Conservation (phyloP, 2,888 invertebrate species). For the Ichneumoninae sp. region DNA sequence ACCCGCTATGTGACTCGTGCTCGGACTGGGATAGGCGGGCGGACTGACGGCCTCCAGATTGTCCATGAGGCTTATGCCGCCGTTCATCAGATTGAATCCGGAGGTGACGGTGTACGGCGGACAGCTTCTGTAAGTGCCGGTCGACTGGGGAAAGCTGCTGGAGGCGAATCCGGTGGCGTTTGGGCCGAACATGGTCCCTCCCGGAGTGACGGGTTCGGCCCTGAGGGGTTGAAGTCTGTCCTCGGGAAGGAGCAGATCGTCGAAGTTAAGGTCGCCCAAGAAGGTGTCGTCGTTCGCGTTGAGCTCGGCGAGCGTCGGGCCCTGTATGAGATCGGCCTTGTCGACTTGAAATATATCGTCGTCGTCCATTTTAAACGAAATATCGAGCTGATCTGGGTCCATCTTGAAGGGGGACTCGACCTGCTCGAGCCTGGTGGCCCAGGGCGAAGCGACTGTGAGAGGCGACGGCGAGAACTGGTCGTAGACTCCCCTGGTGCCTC, state of each 20-base stretch:
- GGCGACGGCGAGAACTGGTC: conserved; percentile 83
- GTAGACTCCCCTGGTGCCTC: conserved; percentile 78
- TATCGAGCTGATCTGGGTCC: conserved; percentile 79
- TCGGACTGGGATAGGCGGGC: conserved; percentile 82
- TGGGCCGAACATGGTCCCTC: conserved; percentile 73
- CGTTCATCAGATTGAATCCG: conserved; percentile 76
- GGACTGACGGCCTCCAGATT: conserved; percentile 82
- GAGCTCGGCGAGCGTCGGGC: conserved; percentile 93
- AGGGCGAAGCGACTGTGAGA: conserved; percentile 75
- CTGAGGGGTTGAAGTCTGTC: conserved; percentile 85
- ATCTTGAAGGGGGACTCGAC: conserved; percentile 78
- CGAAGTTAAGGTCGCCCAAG: conserved; percentile 93
- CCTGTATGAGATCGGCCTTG: conserved; percentile 93
- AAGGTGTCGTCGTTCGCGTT: conserved; percentile 94
- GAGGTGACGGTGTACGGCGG: conserved; percentile 73
- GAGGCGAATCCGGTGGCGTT: conserved; percentile 74
- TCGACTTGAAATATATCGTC: conserved; percentile 96
- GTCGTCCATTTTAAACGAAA: conserved; percentile 92
- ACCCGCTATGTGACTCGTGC: conserved; percentile 82
- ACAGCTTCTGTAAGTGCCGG: conserved; percentile 75
- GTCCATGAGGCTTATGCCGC: conserved; percentile 77
- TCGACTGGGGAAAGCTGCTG: conserved; percentile 82
- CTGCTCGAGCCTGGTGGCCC: conserved; percentile 86
- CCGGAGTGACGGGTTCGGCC: conserved; percentile 63
- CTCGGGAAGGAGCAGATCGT: conserved; percentile 91